phyloP scores from a whole-genome alignment of 2,113 vertebrate species.

The Cynocephalus volans region DNA sequence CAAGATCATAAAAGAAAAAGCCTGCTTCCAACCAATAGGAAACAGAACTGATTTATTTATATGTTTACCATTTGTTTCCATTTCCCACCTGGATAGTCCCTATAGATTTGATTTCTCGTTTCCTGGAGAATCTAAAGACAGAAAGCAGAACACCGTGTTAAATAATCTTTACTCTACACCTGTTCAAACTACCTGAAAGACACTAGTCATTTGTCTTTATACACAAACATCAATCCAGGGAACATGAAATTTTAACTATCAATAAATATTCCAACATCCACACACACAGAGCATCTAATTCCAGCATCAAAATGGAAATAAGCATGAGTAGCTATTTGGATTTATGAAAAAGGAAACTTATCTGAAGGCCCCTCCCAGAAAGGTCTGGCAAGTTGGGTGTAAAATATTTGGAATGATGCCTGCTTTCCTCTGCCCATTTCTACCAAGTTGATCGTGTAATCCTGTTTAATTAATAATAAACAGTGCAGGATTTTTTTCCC shows the following conservation, averaged over 20 bases:
- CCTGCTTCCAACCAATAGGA: constrained; percentile 62
- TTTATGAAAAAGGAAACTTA: constrained; percentile 72
- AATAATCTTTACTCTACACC: constrained; percentile 73
- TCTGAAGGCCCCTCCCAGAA: background rate
- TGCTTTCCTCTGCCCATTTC: constrained; percentile 51
- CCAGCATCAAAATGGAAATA: constrained; percentile 76
- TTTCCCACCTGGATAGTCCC: constrained; percentile 72
- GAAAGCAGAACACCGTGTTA: constrained; percentile 69
- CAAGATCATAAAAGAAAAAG: constrained; percentile 82
- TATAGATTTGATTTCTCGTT: constrained; percentile 76
- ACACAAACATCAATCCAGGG: constrained; percentile 73
- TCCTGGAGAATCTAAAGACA: constrained; percentile 75
- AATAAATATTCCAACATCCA: constrained; percentile 80
- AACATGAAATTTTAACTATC: constrained; percentile 82
- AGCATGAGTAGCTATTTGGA: constrained; percentile 39
- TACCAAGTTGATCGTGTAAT: constrained; percentile 55
- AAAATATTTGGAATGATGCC: background rate
- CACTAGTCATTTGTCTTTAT: constrained; percentile 61
- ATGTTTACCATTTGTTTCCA: constrained; percentile 81
- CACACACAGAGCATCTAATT: constrained; percentile 74
- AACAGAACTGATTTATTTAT: constrained; percentile 74
- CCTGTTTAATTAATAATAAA: constrained; percentile 71
- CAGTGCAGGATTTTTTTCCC: background rate
- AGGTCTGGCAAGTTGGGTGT: background rate
- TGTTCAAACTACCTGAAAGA: constrained; percentile 66